Conservation (phyloP, 2,888 invertebrate genomes). For the Drosophila vallismaia region DNA sequence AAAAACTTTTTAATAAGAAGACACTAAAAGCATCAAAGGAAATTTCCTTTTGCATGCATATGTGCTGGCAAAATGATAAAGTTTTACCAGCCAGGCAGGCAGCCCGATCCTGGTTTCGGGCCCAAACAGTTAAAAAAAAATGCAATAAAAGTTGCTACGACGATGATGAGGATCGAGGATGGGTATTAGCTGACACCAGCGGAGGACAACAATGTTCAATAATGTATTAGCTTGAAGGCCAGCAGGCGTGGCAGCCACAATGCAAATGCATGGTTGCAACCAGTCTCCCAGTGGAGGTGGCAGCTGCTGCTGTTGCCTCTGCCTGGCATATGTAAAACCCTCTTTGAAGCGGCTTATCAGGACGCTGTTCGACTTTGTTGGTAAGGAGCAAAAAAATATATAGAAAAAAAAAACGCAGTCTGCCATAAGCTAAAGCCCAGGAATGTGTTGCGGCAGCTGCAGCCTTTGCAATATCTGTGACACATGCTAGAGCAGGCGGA, state of each 20-base stretch:
- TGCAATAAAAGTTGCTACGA: slow-evolving; percentile 67
- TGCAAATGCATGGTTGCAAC: slow-evolving; percentile 47
- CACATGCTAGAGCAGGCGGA: slow-evolving; percentile 56
- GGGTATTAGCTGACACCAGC: slow-evolving; percentile 49
- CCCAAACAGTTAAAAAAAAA: slow-evolving; percentile 10
- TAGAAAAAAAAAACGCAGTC: slow-evolving; percentile 23
- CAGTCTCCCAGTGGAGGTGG: slow-evolving; percentile 13
- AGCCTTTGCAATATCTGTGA: slow-evolving; percentile 74
- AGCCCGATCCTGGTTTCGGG: neutral
- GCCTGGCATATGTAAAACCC: slow-evolving; percentile 74
- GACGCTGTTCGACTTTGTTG: slow-evolving; percentile 57
- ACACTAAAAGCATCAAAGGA: slow-evolving; percentile 79
- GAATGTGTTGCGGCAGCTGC: slow-evolving; percentile 53
- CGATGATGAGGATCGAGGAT: slow-evolving; percentile 11
- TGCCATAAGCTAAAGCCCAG: slow-evolving; percentile 68
- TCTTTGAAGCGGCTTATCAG: slow-evolving; percentile 72
- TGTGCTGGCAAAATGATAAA: slow-evolving; percentile 54
- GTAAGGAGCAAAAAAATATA: slow-evolving; percentile 27
- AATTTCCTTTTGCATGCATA: slow-evolving; percentile 52
- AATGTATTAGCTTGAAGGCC: slow-evolving; percentile 62
- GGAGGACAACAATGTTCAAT: slow-evolving; percentile 75
- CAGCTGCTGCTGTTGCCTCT: slow-evolving; percentile 1
- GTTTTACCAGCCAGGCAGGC: slow-evolving; percentile 25
- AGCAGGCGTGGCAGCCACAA: slow-evolving; percentile 38
- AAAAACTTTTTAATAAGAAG: slow-evolving; percentile 75